A percentile compares a stretch with the other conserved stretches of the same genome.
Evolutionary conservation across 2,113 vertebrate species (phyloP).

Genomic region (Eidolon helvum): DNA sequence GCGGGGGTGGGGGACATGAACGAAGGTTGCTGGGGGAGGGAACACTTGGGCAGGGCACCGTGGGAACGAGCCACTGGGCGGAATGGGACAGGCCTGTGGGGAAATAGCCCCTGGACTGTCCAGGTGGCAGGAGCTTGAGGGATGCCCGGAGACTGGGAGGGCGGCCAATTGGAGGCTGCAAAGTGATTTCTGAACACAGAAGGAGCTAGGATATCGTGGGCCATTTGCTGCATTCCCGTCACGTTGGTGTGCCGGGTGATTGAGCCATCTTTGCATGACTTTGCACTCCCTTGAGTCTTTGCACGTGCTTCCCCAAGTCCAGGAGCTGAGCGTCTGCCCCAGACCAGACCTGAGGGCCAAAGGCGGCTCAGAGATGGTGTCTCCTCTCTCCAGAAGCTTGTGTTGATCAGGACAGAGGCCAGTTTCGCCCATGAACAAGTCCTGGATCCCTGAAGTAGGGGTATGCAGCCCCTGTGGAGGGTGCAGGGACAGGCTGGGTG

Average conservation of each 20-base stretch:
- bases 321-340: background rate
- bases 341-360: background rate
- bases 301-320: background rate
- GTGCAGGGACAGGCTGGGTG: constrained; percentile 2
- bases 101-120: fast-evolving
- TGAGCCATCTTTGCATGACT: background rate
- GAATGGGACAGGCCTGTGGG: background rate
- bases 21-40: fast-evolving
- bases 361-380: background rate
- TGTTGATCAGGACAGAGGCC: background rate
- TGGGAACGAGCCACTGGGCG: no score
- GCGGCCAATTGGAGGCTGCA: fast-evolving
- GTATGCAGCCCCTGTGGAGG: background rate
- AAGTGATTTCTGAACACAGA: fast-evolving
- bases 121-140: fast-evolving
- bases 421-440: no score
- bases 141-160: background rate
- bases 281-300: background rate
- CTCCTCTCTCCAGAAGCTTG: background rate
- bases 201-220: fast-evolving
- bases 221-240: fast-evolving
- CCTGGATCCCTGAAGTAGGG: background rate
- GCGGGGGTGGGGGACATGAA: fast-evolving
- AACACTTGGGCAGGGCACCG: background rate
- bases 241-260: fast-evolving